Conservation (phyloP, 2,888 invertebrate species). For the Orthosia incerta region DNA sequence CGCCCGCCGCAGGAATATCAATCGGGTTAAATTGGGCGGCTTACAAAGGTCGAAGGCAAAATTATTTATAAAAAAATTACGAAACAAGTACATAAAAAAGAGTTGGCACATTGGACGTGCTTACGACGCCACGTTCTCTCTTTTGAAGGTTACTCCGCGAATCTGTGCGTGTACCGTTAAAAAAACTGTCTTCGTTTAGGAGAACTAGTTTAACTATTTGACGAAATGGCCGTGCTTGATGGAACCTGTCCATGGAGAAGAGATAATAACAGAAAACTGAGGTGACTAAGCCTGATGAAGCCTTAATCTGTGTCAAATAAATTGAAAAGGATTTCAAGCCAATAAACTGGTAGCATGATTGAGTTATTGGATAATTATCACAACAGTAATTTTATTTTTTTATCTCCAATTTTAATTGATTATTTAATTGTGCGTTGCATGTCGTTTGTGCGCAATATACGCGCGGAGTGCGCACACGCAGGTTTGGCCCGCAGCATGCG, state of each 20-base stretch:
- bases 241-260: constrained; percentile 6
- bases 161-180: constrained; percentile 86
- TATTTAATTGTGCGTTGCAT: constrained; percentile 27
- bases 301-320: constrained; percentile 10
- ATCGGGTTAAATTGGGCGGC: constrained; percentile 88
- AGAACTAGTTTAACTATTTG: constrained; percentile 79
- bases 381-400: not conserved
- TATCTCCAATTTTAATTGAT: constrained; percentile 4
- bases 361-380: constrained; percentile 25
- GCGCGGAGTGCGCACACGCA: constrained; percentile 70
- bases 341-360: not conserved
- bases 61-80: constrained; percentile 88
- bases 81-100: constrained; percentile 86
- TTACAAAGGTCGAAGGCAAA: constrained; percentile 90
- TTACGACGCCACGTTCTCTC: constrained; percentile 87
- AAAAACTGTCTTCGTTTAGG: constrained; percentile 83
- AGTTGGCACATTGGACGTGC: constrained; percentile 90
- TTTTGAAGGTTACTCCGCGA: constrained; percentile 86
- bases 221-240: constrained; percentile 65
- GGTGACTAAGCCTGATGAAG: not conserved
- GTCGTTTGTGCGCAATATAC: constrained; percentile 54
- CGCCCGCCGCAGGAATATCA: constrained; percentile 88
- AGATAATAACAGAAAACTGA: constrained; percentile 13
- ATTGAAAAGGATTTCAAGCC: not conserved
- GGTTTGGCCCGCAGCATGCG: constrained; percentile 76